phyloP scores from a whole-genome alignment of 2,888 invertebrate species.

The Xiphydria camelus region DNA sequence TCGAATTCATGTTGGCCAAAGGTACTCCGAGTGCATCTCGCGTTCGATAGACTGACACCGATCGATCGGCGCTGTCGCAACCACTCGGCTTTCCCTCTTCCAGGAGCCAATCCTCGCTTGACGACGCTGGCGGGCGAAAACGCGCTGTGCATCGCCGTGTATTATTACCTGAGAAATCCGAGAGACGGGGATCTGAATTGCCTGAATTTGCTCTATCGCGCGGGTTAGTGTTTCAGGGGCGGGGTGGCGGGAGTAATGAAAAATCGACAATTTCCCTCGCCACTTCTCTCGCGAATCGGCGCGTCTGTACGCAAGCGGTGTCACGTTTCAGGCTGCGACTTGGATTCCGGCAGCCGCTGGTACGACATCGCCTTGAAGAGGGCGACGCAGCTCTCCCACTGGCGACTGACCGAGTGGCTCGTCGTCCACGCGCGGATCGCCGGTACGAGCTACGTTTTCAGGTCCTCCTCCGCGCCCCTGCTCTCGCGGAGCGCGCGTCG shows the following conservation, averaged over 20 bases:
- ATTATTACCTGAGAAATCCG: conserved; percentile 22
- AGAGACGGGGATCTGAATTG: conserved; percentile 14
- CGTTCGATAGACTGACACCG: too few relatives aligned
- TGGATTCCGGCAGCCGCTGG: conserved; percentile 23
- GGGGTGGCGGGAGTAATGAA: neutral
- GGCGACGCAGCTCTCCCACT: conserved; percentile 20
- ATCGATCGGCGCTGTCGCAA: too few relatives aligned
- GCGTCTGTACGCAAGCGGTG: too few relatives aligned
- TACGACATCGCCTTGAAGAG: conserved; percentile 26
- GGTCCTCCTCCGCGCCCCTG: neutral
- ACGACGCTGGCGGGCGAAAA: conserved; percentile 28
- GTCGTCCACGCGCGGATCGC: conserved; percentile 12
- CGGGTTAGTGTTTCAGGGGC: conserved; percentile 5
- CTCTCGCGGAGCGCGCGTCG: neutral
- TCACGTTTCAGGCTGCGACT: conserved; percentile 20
- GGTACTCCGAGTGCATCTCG: conserved; percentile 13
- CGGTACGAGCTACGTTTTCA: neutral
- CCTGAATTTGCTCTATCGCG: conserved; percentile 22
- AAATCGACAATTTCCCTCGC: too few relatives aligned
- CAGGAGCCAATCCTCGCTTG: conserved; percentile 31
- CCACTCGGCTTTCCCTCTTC: neutral
- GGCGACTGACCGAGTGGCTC: conserved; percentile 27
- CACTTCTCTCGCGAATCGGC: too few relatives aligned
- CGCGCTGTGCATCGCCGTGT: conserved; percentile 27
- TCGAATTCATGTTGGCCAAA: conserved; percentile 29